Evolutionary conservation across 2,113 vertebrate genomes (phyloP), one percentile per base, ranked within the genome.

Genomic region (Callospermophilus lateralis): DNA sequence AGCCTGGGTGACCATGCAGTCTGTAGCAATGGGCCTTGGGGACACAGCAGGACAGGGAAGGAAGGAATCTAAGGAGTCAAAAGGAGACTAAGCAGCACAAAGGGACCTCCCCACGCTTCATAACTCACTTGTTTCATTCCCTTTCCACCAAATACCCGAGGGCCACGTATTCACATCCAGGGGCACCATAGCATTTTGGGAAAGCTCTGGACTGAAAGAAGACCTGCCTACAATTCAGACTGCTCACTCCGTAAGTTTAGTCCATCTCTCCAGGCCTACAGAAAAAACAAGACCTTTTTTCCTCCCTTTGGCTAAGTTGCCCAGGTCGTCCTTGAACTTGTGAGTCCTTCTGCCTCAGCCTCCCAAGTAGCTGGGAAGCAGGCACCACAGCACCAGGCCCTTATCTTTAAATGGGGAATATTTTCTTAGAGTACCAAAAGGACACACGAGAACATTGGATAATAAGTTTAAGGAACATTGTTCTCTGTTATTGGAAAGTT

Each of bases 401-500:
- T 34, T 30, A 32, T 30, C 28, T 24, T 11, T 16, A 26, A 81
- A 32, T 48, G 24, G 12, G 16, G 22, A 9, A 61, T 51, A 24
- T 63, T 83, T 74, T 37, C 84, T 68, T 32, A 39, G 70, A 26
- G 48, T 73, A 77, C 34, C 42, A 28, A 53, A 83, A 84, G 55
- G 9, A 11, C 73, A 51, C 51, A 16, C 17, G n/a, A 84, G 39
- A 55, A 16, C 22, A 39, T 32, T 32, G 26, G 37, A 86, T 55
- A 90, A 19, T 67, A 61, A 61, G 65, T 79, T 78, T 32, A 87
- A 68, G 48, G 63, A 70, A 34, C 48, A 68, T 1, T 48, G 51
- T 70, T 89, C n/a, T 42, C 28, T n/a, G 42, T 85, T 90, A 77
- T 12, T 84, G 48, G 51, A 51, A 68, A 95, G 24, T 86, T 92